These are phyloP conservation scores for Mythimna vitellina DNA, from an alignment of 2,888 invertebrate species.

Conservation along the genomic window DNA sequence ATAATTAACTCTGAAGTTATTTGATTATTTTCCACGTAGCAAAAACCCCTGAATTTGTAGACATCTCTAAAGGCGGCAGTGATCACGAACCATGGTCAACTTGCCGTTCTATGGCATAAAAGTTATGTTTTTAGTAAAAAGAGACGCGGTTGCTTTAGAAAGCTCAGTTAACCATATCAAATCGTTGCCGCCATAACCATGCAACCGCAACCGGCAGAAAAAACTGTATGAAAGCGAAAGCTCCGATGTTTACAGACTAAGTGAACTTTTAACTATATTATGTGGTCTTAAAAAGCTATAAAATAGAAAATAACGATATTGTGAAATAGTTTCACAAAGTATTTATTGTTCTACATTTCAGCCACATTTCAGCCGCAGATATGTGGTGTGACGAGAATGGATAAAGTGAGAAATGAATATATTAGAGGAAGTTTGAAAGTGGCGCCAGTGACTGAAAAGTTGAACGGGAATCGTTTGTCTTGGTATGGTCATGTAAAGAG, in stretches of 20 bases:
- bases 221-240: slow-evolving; percentile 55
- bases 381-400: no score
- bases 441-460: no score
- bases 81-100: not conserved
- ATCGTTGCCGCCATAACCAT: slow-evolving; percentile 42
- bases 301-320: slow-evolving; percentile 7
- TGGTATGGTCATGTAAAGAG: no score
- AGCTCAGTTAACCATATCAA: slow-evolving; percentile 49
- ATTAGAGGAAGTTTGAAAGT: no score
- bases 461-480: no score
- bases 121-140: slow-evolving; percentile 23
- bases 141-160: slow-evolving; percentile 52
- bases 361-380: no score
- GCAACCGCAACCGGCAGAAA: slow-evolving; percentile 55
- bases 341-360: not conserved
- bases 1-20: no score
- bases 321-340: not conserved
- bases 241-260: slow-evolving; percentile 31
- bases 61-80: no score
- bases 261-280: slow-evolving; percentile 29
- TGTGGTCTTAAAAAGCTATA: not conserved
- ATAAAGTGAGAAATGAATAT: no score
- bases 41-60: no score
- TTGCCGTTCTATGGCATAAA: not conserved
- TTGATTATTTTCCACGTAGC: no score